Evolutionary conservation across 2,888 invertebrate genomes (phyloP), one percentile per base, ranked within the genome.

Genomic region (Chymomyza amoena): DNA sequence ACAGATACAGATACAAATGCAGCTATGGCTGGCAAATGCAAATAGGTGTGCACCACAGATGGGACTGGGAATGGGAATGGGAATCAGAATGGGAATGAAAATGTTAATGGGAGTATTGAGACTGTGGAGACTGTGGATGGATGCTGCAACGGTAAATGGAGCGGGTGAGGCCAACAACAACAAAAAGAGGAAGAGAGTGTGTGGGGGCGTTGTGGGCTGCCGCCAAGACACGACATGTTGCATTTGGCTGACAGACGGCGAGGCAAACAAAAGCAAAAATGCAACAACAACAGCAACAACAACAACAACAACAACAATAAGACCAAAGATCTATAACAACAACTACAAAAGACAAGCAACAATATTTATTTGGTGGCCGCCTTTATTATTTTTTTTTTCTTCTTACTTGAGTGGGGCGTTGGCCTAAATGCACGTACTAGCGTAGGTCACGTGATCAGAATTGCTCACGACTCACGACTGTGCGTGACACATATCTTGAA

Each of bases 1-100:
- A n/a, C 70, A 64, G 59, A 52, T 54, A 51, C 13, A 45, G 39
- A 28, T 28, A 20, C 16, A 39, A 25, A 59, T 45, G 39, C 39
- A 45, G 4, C 10, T 13, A 45, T 45, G 4, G 61, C 9, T 45
- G 13, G n/a, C 25, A 18, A 32, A 32, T 45, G 39, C 39, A 45
- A 45, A 45, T 45, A 45, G 13, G 13, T 45, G 6, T n/a, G 52
- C 28, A 45, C 39, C 28, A 45, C 39, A 45, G 39, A 45, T 45
- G 39, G 15, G 66, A 28, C 9, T 15, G 28, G 15, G 66, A 50
- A 18, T 15, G 28, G 61, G n/a, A 16, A 4, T 18, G 59, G 7
- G 57, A 18, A 2, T 39, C n/a, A 9, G 25, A 16, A 20, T 59
- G 13, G 20, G 18, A n/a, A 15, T 18, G 10, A 1, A n/a, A 45